Percentiles rank a stretch among this genome's conserved stretches.
Evolutionary conservation across 2,888 invertebrate species (phyloP).

Genomic region (Hymenopus coronatus): DNA sequence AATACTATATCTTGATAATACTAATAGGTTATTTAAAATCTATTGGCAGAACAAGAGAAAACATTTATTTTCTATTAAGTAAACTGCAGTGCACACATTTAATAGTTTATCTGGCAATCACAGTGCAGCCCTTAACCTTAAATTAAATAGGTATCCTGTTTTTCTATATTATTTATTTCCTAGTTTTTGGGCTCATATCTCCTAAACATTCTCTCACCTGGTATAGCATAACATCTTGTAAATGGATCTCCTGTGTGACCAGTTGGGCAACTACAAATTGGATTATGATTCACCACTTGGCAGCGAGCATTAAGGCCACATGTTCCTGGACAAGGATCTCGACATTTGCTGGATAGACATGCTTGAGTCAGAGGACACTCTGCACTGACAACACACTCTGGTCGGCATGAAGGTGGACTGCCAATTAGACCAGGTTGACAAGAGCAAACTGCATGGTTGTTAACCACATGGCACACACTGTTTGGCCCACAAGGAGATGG

Average conservation of each 20-base stretch:
- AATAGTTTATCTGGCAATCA: too few species aligned
- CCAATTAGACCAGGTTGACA: conserved; percentile 32
- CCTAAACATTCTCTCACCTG: conserved; percentile 31
- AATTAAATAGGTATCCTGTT: too few species aligned
- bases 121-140: too few species aligned
- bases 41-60: too few species aligned
- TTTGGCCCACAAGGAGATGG: conserved; percentile 72
- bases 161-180: too few species aligned
- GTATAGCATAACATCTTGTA: conserved; percentile 57
- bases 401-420: conserved; percentile 31
- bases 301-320: conserved; percentile 33
- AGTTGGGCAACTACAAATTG: conserved; percentile 33
- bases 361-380: conserved; percentile 34
- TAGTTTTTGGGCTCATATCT: background rate
- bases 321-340: conserved; percentile 34
- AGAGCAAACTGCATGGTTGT: conserved; percentile 56
- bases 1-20: too few species aligned
- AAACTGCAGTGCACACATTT: too few species aligned
- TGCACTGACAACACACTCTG: conserved; percentile 33
- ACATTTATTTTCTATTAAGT: too few species aligned
- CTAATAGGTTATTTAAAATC: too few species aligned
- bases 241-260: conserved; percentile 76
- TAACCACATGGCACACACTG: conserved; percentile 62
- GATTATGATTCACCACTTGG: conserved; percentile 35
- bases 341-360: conserved; percentile 32